These are phyloP conservation scores for Scelioninae gen. 1 DNA, from an alignment of 2,888 invertebrate genomes.

Conservation along the genomic window DNA sequence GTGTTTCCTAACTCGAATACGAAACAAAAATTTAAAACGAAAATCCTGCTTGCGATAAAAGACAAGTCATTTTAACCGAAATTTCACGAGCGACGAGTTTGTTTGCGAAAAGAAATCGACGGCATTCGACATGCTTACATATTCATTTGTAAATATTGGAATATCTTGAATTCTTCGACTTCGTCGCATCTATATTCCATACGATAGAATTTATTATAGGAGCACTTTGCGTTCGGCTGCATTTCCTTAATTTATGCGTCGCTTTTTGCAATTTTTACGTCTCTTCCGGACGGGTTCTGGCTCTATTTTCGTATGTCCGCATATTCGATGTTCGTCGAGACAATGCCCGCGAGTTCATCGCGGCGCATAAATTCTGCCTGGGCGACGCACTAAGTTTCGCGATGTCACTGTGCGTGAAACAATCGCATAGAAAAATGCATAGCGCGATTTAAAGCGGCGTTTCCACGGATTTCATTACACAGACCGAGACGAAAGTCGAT, in stretches of 20 bases:
- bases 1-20: constrained; percentile 1
- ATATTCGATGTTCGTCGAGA: constrained; percentile 15
- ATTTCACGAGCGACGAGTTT: constrained; percentile 44
- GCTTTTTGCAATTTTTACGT: constrained; percentile 24
- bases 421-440: constrained; percentile 41
- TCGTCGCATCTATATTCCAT: constrained; percentile 60
- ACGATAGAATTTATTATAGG: constrained; percentile 59
- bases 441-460: constrained; percentile 31
- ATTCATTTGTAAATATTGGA: constrained; percentile 81
- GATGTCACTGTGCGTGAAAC: constrained; percentile 22
- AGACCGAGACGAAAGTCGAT: constrained; percentile 21
- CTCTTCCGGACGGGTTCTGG: not conserved
- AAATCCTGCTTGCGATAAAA: constrained; percentile 9
- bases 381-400: constrained; percentile 8
- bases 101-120: constrained; percentile 55
- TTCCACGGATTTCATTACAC: constrained; percentile 56
- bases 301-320: constrained; percentile 40
- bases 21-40: not conserved
- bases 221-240: constrained; percentile 60
- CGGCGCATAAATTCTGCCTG: not conserved
- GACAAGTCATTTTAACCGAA: constrained; percentile 20
- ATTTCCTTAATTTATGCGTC: constrained; percentile 63
- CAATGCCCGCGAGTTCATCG: constrained; percentile 11
- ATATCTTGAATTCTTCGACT: constrained; percentile 78
- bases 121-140: constrained; percentile 73